A percentile compares a stretch with the other conserved stretches of the same genome.
Conservation (phyloP, 1,140 invertebrate genomes). For the Pogonomyrmex californicus region DNA sequence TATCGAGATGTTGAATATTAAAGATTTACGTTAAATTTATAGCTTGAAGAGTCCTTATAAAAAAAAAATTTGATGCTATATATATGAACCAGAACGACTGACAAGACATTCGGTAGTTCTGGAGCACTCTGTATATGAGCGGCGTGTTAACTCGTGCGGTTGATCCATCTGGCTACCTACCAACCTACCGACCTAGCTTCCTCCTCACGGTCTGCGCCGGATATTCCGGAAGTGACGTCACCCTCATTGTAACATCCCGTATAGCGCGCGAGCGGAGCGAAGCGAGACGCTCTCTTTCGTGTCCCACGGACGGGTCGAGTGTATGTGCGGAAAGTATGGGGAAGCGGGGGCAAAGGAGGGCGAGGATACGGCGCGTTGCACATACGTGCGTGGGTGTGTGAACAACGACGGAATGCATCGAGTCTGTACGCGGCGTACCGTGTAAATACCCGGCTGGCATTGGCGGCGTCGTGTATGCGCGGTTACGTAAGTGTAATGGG, state of each 20-base stretch:
- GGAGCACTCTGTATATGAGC: conserved; percentile 31
- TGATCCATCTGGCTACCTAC: conserved; percentile 73
- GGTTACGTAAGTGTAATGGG: conserved; percentile 56
- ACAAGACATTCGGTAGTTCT: neutral
- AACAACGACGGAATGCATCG: conserved; percentile 63
- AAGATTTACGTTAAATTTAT: neutral
- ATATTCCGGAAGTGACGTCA: conserved; percentile 85
- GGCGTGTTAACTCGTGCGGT: conserved; percentile 33
- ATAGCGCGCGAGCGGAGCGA: conserved; percentile 67
- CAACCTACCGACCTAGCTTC: conserved; percentile 82
- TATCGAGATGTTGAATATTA: neutral
- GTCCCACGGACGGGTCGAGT: conserved; percentile 67
- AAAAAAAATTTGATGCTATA: neutral
- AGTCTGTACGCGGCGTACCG: conserved; percentile 67
- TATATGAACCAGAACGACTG: neutral
- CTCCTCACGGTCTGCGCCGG: conserved; percentile 74
- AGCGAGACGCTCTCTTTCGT: conserved; percentile 71
- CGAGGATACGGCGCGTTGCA: conserved; percentile 42
- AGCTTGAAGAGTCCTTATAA: neutral
- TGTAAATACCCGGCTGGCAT: conserved; percentile 71
- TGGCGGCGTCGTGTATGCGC: conserved; percentile 4
- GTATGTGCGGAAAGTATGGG: conserved; percentile 34
- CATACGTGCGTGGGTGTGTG: conserved; percentile 68
- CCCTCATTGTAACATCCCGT: conserved; percentile 82
- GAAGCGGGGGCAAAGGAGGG: neutral